Conservation (phyloP, 2,797 vertebrate genomes). For the Scomberomorus guttatus region DNA sequence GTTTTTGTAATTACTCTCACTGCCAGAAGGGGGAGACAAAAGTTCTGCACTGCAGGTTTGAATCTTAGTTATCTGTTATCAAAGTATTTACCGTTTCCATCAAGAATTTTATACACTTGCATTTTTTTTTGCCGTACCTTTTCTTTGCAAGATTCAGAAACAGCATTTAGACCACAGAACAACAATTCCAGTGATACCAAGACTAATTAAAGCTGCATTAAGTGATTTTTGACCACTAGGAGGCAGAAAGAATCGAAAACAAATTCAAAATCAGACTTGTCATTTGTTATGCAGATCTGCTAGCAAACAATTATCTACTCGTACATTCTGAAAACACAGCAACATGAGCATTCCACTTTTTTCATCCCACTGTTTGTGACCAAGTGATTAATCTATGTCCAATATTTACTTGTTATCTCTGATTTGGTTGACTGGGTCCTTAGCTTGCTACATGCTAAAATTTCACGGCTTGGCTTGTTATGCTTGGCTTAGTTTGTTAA, state of each 20-base stretch:
- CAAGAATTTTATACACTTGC: conserved; percentile 17
- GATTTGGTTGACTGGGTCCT: neutral
- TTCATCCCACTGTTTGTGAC: neutral
- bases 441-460: neutral
- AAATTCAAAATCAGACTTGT: neutral
- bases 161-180: neutral
- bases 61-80: neutral
- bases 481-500: conserved; percentile 9
- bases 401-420: neutral
- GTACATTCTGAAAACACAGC: neutral
- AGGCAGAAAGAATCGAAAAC: neutral
- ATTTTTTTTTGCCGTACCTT: neutral
- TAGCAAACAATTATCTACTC: neutral
- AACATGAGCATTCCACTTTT: neutral
- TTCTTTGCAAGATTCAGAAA: conserved; percentile 21
- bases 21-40: too few relatives aligned
- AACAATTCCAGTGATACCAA: neutral
- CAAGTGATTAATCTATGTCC: neutral
- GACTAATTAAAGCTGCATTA: neutral
- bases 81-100: neutral
- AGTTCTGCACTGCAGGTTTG: neutral
- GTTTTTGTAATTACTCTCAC: too few relatives aligned
- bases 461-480: neutral
- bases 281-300: neutral
- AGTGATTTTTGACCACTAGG: neutral